These are phyloP conservation scores for Apamea monoglypha DNA, from an alignment of 2,888 invertebrate species.

Conservation along the genomic window DNA sequence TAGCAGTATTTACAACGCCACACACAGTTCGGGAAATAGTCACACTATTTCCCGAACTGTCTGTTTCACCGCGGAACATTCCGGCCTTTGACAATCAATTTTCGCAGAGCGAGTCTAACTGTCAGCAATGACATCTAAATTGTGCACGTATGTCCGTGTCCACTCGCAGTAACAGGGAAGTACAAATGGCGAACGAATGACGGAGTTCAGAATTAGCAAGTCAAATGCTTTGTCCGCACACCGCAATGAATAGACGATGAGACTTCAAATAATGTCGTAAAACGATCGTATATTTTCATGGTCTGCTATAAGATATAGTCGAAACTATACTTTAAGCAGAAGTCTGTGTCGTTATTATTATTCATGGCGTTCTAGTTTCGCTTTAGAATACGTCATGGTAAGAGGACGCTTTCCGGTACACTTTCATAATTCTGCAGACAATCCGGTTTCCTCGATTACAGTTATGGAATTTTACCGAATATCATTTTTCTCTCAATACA, in stretches of 20 bases:
- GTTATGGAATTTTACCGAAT: neutral
- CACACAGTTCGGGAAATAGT: too few species aligned
- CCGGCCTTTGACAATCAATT: conserved; percentile 28
- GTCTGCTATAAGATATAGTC: neutral
- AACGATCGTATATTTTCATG: conserved; percentile 46
- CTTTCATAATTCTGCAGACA: neutral
- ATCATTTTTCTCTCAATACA: neutral
- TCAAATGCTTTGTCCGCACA: conserved; percentile 63
- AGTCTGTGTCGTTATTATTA: conserved; percentile 21
- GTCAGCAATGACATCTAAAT: conserved; percentile 37
- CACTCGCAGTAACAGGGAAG: conserved; percentile 31
- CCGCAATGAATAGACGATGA: conserved; percentile 65
- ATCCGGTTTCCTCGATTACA: neutral
- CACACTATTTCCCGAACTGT: neutral
- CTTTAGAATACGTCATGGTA: neutral
- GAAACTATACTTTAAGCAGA: conserved; percentile 15
- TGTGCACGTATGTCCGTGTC: conserved; percentile 31
- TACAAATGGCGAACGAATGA: conserved; percentile 46
- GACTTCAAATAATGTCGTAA: conserved; percentile 48
- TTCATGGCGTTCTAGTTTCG: conserved; percentile 6
- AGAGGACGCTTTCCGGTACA: neutral
- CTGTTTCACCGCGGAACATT: neutral
- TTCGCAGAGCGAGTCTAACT: conserved; percentile 1
- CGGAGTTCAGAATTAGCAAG: conserved; percentile 64
- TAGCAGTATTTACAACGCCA: too few species aligned